Conservation (phyloP, 2,113 vertebrate genomes). For the Planiliza haematocheilus region DNA sequence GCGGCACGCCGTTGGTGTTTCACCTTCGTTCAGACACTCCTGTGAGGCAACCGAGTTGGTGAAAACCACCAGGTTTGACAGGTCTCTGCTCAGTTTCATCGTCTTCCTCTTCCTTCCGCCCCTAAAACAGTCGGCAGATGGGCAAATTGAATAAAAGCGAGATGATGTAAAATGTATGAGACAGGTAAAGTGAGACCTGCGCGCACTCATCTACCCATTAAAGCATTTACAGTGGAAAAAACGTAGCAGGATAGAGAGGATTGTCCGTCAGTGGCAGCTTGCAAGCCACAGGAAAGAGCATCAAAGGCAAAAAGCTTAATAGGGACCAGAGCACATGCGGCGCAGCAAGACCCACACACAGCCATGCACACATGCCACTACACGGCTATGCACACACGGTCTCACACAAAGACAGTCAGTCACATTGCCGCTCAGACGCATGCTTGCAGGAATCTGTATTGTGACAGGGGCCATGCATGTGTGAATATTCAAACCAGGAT, state of each 20-base stretch:
- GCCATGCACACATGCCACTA: slow-evolving; percentile 3
- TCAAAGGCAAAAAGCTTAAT: slow-evolving; percentile 64
- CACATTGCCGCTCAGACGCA: slow-evolving; percentile 29
- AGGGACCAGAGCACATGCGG: slow-evolving; percentile 45
- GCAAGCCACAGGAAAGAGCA: slow-evolving; percentile 58
- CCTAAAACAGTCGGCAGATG: slow-evolving; percentile 71
- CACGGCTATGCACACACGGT: slow-evolving; percentile 7
- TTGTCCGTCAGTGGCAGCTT: slow-evolving; percentile 56
- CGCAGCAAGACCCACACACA: slow-evolving; percentile 38
- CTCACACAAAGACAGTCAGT: slow-evolving; percentile 33
- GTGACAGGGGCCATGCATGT: slow-evolving; percentile 49
- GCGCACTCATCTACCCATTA: slow-evolving; percentile 6
- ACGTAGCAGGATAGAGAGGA: slow-evolving; percentile 27
- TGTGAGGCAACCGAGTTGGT: slow-evolving; percentile 95
- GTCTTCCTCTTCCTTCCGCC: slow-evolving; percentile 91
- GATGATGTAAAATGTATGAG: neutral
- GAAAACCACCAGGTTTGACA: slow-evolving; percentile 95
- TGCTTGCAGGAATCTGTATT: slow-evolving; percentile 32
- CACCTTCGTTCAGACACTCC: slow-evolving; percentile 94
- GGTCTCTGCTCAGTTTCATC: slow-evolving; percentile 94
- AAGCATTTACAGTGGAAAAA: slow-evolving; percentile 25
- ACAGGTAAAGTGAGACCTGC: neutral
- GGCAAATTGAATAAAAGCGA: slow-evolving; percentile 29
- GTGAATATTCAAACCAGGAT: slow-evolving; percentile 52
- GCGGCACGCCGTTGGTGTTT: slow-evolving; percentile 5